A percentile compares a stretch with the other conserved stretches of the same genome.
Evolutionary conservation across 2,888 invertebrate genomes (phyloP).

Genomic region (Nomada fucata): DNA sequence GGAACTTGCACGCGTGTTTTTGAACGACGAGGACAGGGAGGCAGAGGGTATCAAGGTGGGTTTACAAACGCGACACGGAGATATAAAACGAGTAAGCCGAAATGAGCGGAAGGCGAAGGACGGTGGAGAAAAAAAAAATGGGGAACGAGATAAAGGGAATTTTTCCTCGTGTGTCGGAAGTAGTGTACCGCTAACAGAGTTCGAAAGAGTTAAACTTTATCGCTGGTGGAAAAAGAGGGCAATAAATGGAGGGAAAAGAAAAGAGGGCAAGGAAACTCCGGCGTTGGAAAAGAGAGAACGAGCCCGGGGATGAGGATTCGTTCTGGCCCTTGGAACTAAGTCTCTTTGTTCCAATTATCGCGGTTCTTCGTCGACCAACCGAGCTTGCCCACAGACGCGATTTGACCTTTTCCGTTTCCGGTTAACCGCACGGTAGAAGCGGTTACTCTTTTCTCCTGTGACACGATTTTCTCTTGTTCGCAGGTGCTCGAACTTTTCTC

Average conservation of each 20-base stretch:
- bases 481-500: conserved; percentile 55
- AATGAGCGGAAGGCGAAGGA: conserved; percentile 33
- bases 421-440: conserved; percentile 67
- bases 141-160: conserved; percentile 67
- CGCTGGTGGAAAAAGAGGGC: conserved; percentile 36
- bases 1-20: no score
- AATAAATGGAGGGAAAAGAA: conserved; percentile 8
- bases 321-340: conserved; percentile 65
- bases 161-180: conserved; percentile 70
- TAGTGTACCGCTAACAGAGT: conserved; percentile 75
- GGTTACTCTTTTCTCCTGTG: conserved; percentile 66
- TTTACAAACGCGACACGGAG: conserved; percentile 22
- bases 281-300: conserved; percentile 32
- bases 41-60: background rate
- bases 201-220: conserved; percentile 77
- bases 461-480: conserved; percentile 64
- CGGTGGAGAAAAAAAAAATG: conserved; percentile 18
- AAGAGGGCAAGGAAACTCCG: conserved; percentile 13
- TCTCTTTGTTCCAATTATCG: conserved; percentile 77
- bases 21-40: background rate
- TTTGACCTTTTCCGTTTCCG: conserved; percentile 73
- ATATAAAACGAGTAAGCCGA: conserved; percentile 24
- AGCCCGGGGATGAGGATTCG: conserved; percentile 55
- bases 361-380: conserved; percentile 65
- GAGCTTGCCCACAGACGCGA: conserved; percentile 68